Evolutionary conservation across 2,888 invertebrate genomes (phyloP), one percentile per base, ranked within the genome.

Genomic region (Meiosimyza decipiens): DNA sequence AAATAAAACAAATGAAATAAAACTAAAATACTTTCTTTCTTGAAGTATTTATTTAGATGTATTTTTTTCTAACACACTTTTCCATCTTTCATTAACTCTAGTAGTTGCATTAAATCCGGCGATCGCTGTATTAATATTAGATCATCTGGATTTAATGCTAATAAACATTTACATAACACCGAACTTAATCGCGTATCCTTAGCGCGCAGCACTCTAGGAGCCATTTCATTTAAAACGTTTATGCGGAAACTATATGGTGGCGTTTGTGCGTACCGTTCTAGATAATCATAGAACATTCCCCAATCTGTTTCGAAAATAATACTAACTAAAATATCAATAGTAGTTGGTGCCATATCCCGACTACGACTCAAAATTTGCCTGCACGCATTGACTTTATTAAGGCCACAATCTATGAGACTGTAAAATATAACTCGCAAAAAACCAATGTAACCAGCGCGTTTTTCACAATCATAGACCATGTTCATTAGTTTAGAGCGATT

Each of bases 301-400:
- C 79, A 79, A 70, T 77, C 79, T 1, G 81, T 73, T 71, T 80
- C 79, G 16, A 81, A 75, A 59, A 81, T 80, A 18, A 81, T 78
- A 33, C 75, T 72, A 51, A 80, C 65, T 63, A 81, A 76, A 49
- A 73, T 66, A 72, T 81, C 77, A 22, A 80, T 75, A 33, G 75
- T 74, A 9, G 72, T 6, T 40, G 69, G 12, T 3, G 76, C 74
- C 66, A 40, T 60, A 47, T 75, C 73, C 1, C 75, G 73, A 62
- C 75, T 73, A 12, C 75, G 74, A 50, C 55, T 74, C 54, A 79
- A 66, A n/a, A 78, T 72, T 13, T 71, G 71, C 13, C 78, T 76
- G 54, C 79, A 79, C 28, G 79, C 79, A 52, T 78, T 78, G 4
- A 73, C 51, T 57, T 77, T 77, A 63, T 67, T 78, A 1, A 79